Evolutionary conservation across 2,113 vertebrate genomes (phyloP).

Genomic region (Engraulis encrasicolus): DNA sequence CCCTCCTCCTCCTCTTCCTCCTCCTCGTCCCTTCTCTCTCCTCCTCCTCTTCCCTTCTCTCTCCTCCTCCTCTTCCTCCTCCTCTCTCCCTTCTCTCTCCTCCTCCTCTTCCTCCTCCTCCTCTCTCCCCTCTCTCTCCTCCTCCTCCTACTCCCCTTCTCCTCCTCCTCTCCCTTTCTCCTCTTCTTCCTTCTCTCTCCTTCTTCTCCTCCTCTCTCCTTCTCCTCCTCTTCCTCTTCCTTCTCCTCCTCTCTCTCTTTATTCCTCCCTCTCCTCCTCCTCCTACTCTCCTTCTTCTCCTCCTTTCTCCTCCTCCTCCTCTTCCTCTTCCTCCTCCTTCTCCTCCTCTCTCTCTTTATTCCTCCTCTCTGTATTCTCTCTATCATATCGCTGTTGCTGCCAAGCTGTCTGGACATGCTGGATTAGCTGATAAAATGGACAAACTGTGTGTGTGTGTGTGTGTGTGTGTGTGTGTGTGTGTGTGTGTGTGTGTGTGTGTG

Average conservation of each 20-base stretch:
- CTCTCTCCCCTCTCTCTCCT: neutral
- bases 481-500: no score
- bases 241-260: neutral
- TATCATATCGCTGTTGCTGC: no score
- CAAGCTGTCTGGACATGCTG: no score
- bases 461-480: no score
- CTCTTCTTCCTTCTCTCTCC: neutral
- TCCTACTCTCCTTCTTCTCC: conserved; percentile 48
- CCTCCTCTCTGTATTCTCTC: no score
- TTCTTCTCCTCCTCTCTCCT: no score
- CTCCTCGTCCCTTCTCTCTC: neutral
- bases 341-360: neutral
- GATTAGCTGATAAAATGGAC: no score
- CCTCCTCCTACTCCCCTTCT: neutral
- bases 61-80: conserved; percentile 32
- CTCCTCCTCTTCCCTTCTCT: conserved; percentile 30
- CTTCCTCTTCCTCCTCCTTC: neutral
- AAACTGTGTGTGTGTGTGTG: no score
- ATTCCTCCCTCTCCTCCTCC: neutral
- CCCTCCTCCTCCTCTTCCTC: neutral
- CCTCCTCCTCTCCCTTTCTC: no score
- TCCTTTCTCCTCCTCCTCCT: neutral
- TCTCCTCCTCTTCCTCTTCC: neutral
- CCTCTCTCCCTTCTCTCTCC: conserved; percentile 49
- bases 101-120: conserved; percentile 32